Evolutionary conservation across 2,797 vertebrate species (phyloP).

Genomic region (Sternarchorhynchus goeldii): DNA sequence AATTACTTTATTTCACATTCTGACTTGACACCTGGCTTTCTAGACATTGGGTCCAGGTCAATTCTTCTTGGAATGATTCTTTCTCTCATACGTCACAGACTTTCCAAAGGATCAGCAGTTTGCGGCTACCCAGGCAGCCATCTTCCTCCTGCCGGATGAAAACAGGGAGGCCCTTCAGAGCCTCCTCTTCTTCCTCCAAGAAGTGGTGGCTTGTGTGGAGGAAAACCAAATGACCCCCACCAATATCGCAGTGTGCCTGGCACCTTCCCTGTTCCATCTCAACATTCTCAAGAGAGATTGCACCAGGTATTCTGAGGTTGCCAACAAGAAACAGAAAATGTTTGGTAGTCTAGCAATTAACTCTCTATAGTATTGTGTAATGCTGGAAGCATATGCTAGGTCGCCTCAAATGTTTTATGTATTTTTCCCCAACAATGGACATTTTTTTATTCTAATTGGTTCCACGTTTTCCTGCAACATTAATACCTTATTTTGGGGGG

Average conservation of each 20-base stretch:
- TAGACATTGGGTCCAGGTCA: background rate
- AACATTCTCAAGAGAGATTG: slow-evolving; percentile 78
- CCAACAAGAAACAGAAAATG: background rate
- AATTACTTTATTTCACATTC: no score
- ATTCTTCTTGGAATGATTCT: background rate
- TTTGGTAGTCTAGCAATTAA: slow-evolving; percentile 2
- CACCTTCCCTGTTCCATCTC: slow-evolving; percentile 88
- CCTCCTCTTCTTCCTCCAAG: slow-evolving; percentile 82
- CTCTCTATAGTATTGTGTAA: slow-evolving; percentile 17
- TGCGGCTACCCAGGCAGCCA: slow-evolving; percentile 80
- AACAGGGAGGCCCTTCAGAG: slow-evolving; percentile 83
- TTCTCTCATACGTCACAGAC: slow-evolving; percentile 65
- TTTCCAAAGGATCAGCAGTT: slow-evolving; percentile 86
- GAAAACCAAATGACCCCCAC: slow-evolving; percentile 91
- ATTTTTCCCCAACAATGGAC: background rate
- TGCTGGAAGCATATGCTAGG: background rate
- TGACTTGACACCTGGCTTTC: background rate
- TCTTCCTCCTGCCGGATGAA: slow-evolving; percentile 86
- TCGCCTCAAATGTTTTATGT: background rate
- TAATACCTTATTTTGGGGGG: slow-evolving; percentile 19
- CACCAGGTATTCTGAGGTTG: slow-evolving; percentile 67
- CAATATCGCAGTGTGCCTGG: slow-evolving; percentile 87
- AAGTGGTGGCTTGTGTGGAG: slow-evolving; percentile 80
- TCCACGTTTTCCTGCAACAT: slow-evolving; percentile 39
- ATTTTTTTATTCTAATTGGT: slow-evolving; percentile 5